Evolutionary conservation across 1,140 invertebrate species (phyloP), one percentile per base, ranked within the genome.

Genomic region (Branchinecta lindahli): DNA sequence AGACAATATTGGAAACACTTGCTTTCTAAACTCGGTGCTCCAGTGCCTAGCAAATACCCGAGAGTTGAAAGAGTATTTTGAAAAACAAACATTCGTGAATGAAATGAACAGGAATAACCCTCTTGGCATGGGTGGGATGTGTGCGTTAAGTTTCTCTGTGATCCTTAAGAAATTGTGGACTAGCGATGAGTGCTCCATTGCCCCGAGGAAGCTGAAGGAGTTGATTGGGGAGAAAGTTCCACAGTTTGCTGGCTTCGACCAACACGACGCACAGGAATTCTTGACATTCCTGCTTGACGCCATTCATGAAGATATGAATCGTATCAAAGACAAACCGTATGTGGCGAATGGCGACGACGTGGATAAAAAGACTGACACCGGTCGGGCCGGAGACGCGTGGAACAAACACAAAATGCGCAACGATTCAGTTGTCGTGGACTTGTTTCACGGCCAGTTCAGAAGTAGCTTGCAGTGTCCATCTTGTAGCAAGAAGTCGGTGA

Each of bases 1-100:
- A 12, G 77, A 78, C 67, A 86, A 86, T 75, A 75, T 86, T 46
- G 85, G 85, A 20, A 86, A 86, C 75, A 86, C 85, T 2, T 86
- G 85, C 74, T 86, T 86, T 74, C 86, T 85, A 83, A 84, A 85
- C 75, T 80, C 81, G 69, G 83, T 84, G 20, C 70, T 83, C 20
- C 82, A 83, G 74, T 79, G 77, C 71, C 73, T 83, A n/a, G 76
- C 79, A 20, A 78, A 77, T 69, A 78, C 77, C 45, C 67, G 72
- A 70, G 76, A 78, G 67, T 73, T 78, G 45, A 68, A 74, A 44
- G 74, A 78, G 70, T 82, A 79, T 72, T 82, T 82, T 73, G 44
- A n/a, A 72, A 70, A 67, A 12, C 52, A 45, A 8, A 71, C 45
- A 20, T 70, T 72, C 46, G 77, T 76, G 67, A 73, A 80, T 33